phyloP scores from a whole-genome alignment of 2,888 invertebrate species.

The Isotomurus palustris region DNA sequence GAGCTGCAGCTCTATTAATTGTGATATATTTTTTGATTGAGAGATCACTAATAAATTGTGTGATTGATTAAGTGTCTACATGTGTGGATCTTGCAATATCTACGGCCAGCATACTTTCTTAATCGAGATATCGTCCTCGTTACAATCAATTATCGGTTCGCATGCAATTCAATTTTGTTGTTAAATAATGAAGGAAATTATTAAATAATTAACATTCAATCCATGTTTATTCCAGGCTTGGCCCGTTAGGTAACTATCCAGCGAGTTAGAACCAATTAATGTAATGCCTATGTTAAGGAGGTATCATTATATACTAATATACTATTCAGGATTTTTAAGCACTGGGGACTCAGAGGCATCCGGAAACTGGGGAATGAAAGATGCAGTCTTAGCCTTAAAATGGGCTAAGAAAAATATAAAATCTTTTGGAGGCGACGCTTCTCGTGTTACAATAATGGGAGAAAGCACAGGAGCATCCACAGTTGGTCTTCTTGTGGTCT shows the following conservation, averaged over 20 bases:
- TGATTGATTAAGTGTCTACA: not conserved
- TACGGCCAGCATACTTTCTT: conserved; percentile 8
- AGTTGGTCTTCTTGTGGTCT: conserved; percentile 7
- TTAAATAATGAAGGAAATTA: not conserved
- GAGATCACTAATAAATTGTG: not conserved
- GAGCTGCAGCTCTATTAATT: not conserved
- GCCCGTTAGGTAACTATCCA: not conserved
- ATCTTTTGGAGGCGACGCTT: conserved; percentile 5
- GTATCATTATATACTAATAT: not conserved
- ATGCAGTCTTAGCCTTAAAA: conserved; percentile 3
- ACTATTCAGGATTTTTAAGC: conserved; percentile 4
- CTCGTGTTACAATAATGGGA: not conserved
- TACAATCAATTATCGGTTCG: conserved; percentile 2
- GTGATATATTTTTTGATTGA: not conserved
- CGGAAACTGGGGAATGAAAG: conserved; percentile 9
- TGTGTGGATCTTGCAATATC: not conserved
- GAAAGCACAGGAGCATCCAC: conserved; percentile 2
- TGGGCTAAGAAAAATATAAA: conserved; percentile 1
- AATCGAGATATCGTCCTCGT: conserved; percentile 4
- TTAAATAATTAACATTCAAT: too few species aligned
- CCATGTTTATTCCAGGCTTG: not conserved
- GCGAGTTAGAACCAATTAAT: not conserved
- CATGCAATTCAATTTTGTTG: not conserved
- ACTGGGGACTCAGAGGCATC: not conserved
- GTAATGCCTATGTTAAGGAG: not conserved